Evolutionary conservation across 2,113 vertebrate genomes (phyloP).

Genomic region (Camelus bactrianus): DNA sequence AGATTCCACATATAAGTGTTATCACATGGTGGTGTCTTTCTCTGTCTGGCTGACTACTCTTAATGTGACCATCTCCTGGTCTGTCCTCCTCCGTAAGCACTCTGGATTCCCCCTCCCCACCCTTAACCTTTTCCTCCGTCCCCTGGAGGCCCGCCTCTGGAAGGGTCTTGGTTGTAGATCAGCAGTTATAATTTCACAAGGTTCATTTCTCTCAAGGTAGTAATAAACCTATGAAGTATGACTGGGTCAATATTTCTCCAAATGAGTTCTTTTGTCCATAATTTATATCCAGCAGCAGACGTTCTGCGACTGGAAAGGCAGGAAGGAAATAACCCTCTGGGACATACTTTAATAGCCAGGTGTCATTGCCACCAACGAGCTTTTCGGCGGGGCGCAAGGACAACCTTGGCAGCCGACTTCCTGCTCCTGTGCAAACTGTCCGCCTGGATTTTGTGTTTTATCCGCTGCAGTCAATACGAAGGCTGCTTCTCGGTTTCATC

Average conservation of each 20-base stretch:
- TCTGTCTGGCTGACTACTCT: no score
- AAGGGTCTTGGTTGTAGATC: conserved; percentile 73
- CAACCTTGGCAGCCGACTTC: conserved; percentile 56
- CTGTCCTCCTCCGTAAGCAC: background rate
- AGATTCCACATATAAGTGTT: no score
- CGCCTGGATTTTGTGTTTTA: conserved; percentile 43
- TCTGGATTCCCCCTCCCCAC: background rate
- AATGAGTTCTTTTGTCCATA: conserved; percentile 75
- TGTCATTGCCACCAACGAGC: conserved; percentile 55
- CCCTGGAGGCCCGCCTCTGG: conserved; percentile 72
- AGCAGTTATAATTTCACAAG: conserved; percentile 78
- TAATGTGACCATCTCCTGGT: no score
- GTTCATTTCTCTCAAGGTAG: conserved; percentile 77
- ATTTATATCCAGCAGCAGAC: conserved; percentile 67
- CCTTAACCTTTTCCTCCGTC: conserved; percentile 50
- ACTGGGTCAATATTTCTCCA: conserved; percentile 81
- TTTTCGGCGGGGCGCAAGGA: conserved; percentile 26
- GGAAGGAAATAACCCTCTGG: conserved; percentile 65
- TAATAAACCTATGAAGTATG: conserved; percentile 77
- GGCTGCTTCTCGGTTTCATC: conserved; percentile 51
- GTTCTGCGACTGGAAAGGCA: conserved; percentile 70
- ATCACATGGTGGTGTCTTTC: no score
- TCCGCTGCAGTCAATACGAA: conserved; percentile 28
- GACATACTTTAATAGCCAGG: conserved; percentile 73
- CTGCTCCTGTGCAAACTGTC: background rate